Evolutionary conservation across 2,113 vertebrate species (phyloP), one percentile per base, ranked within the genome.

Genomic region (Mirounga angustirostris): DNA sequence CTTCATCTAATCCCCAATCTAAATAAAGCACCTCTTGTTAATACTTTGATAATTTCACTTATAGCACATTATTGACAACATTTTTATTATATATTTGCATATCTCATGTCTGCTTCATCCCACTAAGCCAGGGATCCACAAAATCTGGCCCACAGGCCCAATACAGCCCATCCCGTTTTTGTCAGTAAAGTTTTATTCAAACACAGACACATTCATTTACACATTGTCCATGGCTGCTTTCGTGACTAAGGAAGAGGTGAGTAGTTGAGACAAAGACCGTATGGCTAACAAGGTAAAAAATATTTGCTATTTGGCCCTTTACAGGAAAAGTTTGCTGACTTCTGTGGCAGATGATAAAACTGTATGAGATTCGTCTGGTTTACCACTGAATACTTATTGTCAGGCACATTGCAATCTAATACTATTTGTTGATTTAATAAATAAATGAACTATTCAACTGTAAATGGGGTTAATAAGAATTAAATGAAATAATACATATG

Each of bases 381-480:
- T n/a, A 24, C 24, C 7, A 13, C 5, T 65, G 43, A 94, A 54
- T 30, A 50, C 18, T 36, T 95, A 76, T 56, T 85, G 21, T 59
- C 30, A 73, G 65, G 43, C 43, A 87, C 2, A 12, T 0, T 46
- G 18, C 9, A 59, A 43, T 46, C 15, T 24, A 91, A 43, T 93
- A 84, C 50, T 84, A 78, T 50, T 85, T 95, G 59, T 43, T 95
- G 50, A 91, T 81, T 91, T 92, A 85, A 89, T 50, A 85, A 92
- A 83, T 86, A 71, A 91, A 90, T 81, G 18, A 76, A 65, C 40
- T 73, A 90, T 86, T 92, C 16, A 91, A 58, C 30, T 87, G 18
- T 81, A 91, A 92, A 92, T 56, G 40, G 28, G 33, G 74, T 76
- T 93, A 26, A 26, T 71, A 63, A 91, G 33, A 79, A 96, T 50